Conservation (phyloP, 2,797 vertebrate species). For the Huso huso region DNA sequence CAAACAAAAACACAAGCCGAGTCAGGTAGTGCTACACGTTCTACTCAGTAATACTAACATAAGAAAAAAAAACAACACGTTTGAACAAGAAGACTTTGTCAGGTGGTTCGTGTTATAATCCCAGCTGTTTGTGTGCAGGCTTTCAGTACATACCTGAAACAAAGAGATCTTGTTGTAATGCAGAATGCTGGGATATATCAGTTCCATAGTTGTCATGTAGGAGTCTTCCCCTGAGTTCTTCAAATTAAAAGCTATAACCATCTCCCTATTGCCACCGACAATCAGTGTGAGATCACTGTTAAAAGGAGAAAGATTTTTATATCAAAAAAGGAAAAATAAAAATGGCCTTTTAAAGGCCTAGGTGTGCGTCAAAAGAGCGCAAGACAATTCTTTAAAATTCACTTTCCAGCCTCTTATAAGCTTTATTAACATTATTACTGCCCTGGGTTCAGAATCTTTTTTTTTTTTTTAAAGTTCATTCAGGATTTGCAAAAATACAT, state of each 20-base stretch:
- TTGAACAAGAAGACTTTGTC: not conserved
- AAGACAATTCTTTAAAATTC: too few species aligned
- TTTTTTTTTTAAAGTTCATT: too few species aligned
- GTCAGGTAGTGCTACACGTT: not conserved
- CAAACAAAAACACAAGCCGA: too few species aligned
- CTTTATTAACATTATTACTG: too few species aligned
- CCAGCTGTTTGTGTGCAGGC: not conserved
- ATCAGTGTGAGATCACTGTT: conserved; percentile 17
- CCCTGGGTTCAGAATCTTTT: too few species aligned
- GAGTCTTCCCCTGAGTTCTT: conserved; percentile 44
- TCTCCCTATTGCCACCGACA: conserved; percentile 41
- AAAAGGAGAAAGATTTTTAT: too few species aligned
- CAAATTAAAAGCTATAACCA: conserved; percentile 38
- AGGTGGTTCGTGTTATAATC: not conserved
- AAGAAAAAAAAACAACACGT: not conserved
- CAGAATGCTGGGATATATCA: conserved; percentile 46
- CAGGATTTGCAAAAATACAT: too few species aligned
- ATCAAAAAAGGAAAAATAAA: too few species aligned
- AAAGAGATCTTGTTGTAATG: conserved; percentile 33
- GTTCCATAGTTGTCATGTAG: conserved; percentile 45
- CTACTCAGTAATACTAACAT: not conserved
- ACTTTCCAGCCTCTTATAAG: too few species aligned
- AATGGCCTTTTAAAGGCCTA: too few species aligned
- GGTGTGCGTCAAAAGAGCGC: too few species aligned
- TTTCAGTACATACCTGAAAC: conserved; percentile 21